Evolutionary conservation across 2,113 vertebrate genomes (phyloP).

Genomic region (Elachura formosa): DNA sequence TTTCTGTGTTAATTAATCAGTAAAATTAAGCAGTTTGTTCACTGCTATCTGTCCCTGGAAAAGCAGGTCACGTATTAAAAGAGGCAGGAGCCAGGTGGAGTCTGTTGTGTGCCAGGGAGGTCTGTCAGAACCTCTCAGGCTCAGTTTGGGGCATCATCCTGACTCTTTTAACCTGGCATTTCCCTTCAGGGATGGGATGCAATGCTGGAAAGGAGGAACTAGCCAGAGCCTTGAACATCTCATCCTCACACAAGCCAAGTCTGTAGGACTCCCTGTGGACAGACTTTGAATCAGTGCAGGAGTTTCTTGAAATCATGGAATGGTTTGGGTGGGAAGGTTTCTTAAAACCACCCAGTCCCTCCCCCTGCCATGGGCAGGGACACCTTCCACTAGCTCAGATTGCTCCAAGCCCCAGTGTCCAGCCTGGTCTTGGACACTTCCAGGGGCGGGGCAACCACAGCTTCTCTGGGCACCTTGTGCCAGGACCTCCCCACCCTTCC

Average conservation of each 20-base stretch:
- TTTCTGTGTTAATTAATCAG: slow-evolving; percentile 12
- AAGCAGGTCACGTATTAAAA: background rate
- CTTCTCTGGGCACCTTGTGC: background rate
- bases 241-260: background rate
- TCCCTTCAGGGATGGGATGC: background rate
- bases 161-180: background rate
- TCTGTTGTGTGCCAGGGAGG: background rate
- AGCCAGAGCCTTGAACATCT: background rate
- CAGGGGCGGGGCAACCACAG: background rate
- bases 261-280: background rate
- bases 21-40: background rate
- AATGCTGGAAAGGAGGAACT: background rate
- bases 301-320: background rate
- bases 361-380: background rate
- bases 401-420: fast-evolving
- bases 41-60: background rate
- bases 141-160: background rate
- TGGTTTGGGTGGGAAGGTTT: background rate
- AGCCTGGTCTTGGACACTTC: fast-evolving
- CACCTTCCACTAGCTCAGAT: fast-evolving
- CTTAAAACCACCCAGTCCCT: fast-evolving
- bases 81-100: background rate
- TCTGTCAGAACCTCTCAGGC: background rate
- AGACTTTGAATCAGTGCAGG: background rate
- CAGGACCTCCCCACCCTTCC: fast-evolving